A percentile compares a stretch with the other conserved stretches of the same genome.
phyloP scores from a whole-genome alignment of 2,888 invertebrate species.

The Phoenoteleia sp. region DNA sequence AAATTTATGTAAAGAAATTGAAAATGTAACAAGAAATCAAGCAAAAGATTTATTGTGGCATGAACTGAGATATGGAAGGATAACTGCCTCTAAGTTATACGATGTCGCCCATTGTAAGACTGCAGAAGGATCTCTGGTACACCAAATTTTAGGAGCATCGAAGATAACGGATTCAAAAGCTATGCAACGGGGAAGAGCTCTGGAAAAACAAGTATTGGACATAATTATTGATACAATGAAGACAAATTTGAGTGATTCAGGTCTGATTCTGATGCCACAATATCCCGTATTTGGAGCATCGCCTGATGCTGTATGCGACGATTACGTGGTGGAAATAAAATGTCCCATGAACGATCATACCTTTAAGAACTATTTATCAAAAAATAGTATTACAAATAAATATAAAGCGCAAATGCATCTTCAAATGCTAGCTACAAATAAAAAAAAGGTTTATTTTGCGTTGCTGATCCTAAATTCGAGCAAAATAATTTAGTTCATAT shows the following conservation, averaged over 20 bases:
- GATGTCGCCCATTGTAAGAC: conserved; percentile 72
- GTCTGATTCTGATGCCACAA: conserved; percentile 29
- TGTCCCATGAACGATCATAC: conserved; percentile 71
- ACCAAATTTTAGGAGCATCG: conserved; percentile 70
- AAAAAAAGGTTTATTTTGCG: conserved; percentile 74
- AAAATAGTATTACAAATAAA: conserved; percentile 1
- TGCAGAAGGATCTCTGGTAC: conserved; percentile 69
- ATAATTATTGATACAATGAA: not conserved
- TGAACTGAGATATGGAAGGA: conserved; percentile 63
- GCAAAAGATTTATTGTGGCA: conserved; percentile 41
- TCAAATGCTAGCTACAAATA: conserved; percentile 75
- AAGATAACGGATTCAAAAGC: conserved; percentile 66
- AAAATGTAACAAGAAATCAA: conserved; percentile 28
- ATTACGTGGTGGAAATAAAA: conserved; percentile 77
- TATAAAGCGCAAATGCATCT: conserved; percentile 73
- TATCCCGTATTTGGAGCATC: conserved; percentile 68
- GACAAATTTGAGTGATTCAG: conserved; percentile 3
- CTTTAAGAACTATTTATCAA: conserved; percentile 64
- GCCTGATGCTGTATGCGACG: conserved; percentile 73
- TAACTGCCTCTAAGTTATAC: conserved; percentile 66
- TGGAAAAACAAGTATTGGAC: conserved; percentile 68
- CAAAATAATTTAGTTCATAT: too few relatives aligned
- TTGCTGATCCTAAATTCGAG: conserved; percentile 75
- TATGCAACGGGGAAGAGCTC: conserved; percentile 71
- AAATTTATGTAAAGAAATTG: not conserved